Evolutionary conservation across 2,888 invertebrate genomes (phyloP).

Genomic region (Ametastegia equiseti): DNA sequence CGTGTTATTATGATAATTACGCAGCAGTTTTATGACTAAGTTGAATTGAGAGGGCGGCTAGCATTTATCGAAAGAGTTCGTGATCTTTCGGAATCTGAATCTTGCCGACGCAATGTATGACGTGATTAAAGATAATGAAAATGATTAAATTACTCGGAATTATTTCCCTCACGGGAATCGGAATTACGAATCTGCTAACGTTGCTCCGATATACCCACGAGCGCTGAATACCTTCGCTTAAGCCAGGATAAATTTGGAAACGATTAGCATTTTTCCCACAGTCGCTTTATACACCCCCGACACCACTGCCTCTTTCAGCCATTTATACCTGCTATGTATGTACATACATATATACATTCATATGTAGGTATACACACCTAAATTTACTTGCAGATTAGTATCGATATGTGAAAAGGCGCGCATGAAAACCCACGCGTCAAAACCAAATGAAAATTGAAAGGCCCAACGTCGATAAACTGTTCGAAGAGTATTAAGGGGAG

Average conservation of each 20-base stretch:
- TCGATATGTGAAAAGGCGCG: not conserved
- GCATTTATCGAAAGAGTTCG: not conserved
- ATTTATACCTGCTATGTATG: not conserved
- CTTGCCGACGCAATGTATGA: not conserved
- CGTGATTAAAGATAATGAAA: conserved; percentile 20
- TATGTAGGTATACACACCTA: too few species aligned
- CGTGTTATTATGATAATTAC: not conserved
- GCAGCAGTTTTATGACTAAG: not conserved
- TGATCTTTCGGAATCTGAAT: not conserved
- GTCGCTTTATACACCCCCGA: not conserved
- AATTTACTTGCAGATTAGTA: not conserved
- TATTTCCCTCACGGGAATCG: not conserved
- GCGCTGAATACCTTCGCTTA: not conserved
- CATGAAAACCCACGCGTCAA: not conserved
- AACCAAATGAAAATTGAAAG: not conserved
- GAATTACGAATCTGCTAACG: conserved; percentile 26
- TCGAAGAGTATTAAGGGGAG: too few species aligned
- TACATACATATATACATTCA: not conserved
- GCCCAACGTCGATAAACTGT: too few species aligned
- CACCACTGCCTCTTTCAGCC: not conserved
- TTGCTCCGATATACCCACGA: not conserved
- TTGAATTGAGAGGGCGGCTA: not conserved
- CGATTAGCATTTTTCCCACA: conserved; percentile 16
- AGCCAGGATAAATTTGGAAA: conserved; percentile 15
- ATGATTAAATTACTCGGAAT: conserved; percentile 16